A percentile compares a stretch with the other conserved stretches of the same genome.
These are phyloP conservation scores for Agrotis segetum DNA, from an alignment of 2,888 invertebrate genomes.

Conservation along the genomic window DNA sequence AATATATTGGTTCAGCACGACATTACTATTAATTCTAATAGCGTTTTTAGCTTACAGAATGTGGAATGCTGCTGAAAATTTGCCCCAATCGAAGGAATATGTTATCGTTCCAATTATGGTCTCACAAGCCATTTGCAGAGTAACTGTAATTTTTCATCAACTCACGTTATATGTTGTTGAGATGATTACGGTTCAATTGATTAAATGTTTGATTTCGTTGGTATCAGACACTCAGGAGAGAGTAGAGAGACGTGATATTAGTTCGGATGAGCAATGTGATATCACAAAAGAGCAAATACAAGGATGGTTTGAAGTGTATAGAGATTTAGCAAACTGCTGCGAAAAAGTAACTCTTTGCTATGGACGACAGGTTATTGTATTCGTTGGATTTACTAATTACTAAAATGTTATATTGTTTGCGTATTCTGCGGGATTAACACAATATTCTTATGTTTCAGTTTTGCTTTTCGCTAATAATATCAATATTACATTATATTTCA, in stretches of 20 bases:
- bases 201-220: conserved; percentile 1
- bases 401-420: background rate
- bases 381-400: background rate
- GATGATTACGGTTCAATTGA: background rate
- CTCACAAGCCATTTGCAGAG: background rate
- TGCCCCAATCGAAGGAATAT: background rate
- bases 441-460: conserved; percentile 22
- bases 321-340: conserved; percentile 2
- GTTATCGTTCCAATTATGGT: background rate
- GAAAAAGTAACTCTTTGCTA: conserved; percentile 12
- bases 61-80: background rate
- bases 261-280: background rate
- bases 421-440: background rate
- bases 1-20: conserved; percentile 2
- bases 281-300: background rate
- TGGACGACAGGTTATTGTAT: conserved; percentile 16
- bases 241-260: background rate
- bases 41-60: background rate
- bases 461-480: background rate
- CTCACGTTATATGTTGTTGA: background rate
- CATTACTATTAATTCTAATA: background rate
- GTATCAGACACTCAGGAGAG: background rate
- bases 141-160: background rate
- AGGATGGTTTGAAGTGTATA: conserved; percentile 3
- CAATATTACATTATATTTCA: background rate